phyloP scores from a whole-genome alignment of 2,113 vertebrate genomes.

The Alces alces region DNA sequence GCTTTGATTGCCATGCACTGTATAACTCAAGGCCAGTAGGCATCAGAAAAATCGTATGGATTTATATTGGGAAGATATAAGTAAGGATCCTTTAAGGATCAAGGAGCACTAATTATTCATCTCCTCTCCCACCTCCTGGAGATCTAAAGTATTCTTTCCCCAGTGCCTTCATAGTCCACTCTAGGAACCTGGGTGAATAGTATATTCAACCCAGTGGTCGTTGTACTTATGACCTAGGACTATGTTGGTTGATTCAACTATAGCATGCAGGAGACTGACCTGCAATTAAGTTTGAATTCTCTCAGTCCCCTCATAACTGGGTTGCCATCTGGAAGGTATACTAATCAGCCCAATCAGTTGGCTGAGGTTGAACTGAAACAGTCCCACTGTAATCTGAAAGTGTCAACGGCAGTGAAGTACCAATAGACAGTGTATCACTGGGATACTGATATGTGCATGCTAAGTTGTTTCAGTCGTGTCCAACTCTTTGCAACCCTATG shows the following conservation, averaged over 20 bases:
- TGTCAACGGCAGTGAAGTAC: neutral
- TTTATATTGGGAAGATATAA: neutral
- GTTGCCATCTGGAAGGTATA: neutral
- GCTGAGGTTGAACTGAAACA: neutral
- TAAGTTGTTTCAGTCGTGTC: neutral
- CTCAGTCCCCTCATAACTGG: neutral
- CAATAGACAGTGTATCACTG: neutral
- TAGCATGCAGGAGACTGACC: neutral
- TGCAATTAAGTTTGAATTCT: neutral
- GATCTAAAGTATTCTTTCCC: neutral
- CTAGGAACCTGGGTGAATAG: neutral
- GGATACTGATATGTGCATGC: neutral
- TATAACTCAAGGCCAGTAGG: neutral
- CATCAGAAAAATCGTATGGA: neutral
- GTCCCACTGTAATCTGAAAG: neutral
- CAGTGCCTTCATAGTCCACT: neutral
- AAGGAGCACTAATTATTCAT: neutral
- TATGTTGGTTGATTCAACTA: neutral
- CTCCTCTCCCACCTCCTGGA: neutral
- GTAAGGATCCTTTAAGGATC: neutral
- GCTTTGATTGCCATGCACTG: neutral
- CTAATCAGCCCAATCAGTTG: neutral
- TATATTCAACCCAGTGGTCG: neutral
- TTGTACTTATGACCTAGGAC: neutral
- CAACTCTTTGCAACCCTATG: neutral